Percentiles rank a stretch among this genome's conserved stretches.
These are phyloP conservation scores for Zalophus californianus DNA, from an alignment of 2,797 vertebrate genomes.

Conservation along the genomic window DNA sequence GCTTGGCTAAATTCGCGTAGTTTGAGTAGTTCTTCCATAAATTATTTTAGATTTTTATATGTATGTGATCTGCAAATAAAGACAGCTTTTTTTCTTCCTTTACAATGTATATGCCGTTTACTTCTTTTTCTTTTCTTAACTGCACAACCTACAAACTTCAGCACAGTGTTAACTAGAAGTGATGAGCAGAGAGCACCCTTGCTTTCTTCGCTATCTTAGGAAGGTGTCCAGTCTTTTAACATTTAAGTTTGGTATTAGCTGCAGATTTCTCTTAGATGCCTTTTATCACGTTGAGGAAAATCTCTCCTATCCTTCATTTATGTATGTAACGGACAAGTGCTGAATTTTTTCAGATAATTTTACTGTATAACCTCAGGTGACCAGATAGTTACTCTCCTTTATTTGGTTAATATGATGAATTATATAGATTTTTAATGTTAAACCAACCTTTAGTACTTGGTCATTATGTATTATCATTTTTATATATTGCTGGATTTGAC, in stretches of 20 bases:
- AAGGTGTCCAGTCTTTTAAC: neutral
- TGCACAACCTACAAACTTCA: neutral
- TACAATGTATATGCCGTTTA: neutral
- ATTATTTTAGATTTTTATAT: neutral
- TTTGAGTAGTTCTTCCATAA: neutral
- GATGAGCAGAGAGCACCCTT: neutral
- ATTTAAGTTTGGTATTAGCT: neutral
- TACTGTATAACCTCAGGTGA: neutral
- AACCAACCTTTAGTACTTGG: neutral
- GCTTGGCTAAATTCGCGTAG: constrained; percentile 19
- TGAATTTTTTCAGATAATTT: constrained; percentile 19
- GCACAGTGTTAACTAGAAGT: neutral
- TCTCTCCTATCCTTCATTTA: neutral
- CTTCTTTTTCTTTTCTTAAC: neutral
- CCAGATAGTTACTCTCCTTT: neutral
- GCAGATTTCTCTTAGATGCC: neutral
- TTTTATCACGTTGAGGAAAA: constrained; percentile 6
- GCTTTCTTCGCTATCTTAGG: neutral
- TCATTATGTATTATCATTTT: neutral
- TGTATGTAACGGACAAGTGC: neutral
- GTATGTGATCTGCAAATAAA: neutral
- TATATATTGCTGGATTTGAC: neutral
- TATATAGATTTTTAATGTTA: neutral
- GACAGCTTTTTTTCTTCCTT: neutral
- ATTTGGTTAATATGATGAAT: constrained; percentile 30